phyloP scores from a whole-genome alignment of 2,113 vertebrate species.

The Mormyrus lacerda region DNA sequence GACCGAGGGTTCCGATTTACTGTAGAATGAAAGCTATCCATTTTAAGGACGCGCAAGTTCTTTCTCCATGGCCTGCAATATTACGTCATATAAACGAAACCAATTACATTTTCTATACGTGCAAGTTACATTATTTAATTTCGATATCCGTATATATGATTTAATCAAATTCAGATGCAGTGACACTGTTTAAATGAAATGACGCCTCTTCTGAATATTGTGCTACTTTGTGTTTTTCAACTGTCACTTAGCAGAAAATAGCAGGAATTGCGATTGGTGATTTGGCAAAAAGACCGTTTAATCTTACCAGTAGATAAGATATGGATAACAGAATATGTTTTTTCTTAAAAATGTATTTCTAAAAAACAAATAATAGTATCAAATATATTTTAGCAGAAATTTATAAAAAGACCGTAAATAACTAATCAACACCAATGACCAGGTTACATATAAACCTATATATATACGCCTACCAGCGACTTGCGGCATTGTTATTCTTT shows the following conservation, averaged over 20 bases:
- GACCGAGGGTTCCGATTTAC: neutral
- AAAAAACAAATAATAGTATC: neutral
- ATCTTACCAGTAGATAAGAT: neutral
- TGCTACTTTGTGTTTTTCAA: neutral
- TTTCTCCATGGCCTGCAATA: neutral
- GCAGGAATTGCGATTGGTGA: neutral
- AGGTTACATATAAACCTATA: neutral
- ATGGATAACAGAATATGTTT: neutral
- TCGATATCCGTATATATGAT: neutral
- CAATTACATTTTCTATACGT: neutral
- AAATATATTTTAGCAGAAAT: neutral
- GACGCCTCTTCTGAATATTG: neutral
- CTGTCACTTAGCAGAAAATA: neutral
- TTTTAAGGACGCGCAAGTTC: neutral
- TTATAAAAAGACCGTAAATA: neutral
- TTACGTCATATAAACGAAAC: neutral
- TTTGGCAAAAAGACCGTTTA: neutral
- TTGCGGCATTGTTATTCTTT: conserved; percentile 34
- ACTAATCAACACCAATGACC: neutral
- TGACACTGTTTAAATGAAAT: neutral
- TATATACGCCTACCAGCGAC: neutral
- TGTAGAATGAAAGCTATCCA: neutral
- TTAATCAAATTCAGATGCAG: neutral
- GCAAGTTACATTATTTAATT: neutral
- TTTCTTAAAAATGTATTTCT: neutral